Base-by-base conservation (phyloP, 2,113 vertebrate genomes). In the Blennius ocellaris region DNA sequence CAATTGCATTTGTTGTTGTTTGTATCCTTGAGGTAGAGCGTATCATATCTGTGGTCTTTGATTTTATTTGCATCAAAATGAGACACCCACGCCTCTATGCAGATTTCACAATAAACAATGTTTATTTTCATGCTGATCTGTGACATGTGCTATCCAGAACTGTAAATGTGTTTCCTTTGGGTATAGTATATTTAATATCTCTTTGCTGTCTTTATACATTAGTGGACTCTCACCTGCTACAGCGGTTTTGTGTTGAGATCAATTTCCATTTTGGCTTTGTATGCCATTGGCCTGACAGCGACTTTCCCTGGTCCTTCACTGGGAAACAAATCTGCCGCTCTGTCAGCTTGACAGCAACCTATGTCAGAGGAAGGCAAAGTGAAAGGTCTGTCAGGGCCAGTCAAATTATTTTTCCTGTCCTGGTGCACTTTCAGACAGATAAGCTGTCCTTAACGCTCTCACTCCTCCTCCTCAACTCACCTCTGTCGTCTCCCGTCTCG, bases 351-450 rank as follows among this genome's bases (percentile, higher is more conserved):
- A 84, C 78, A 84, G 76, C 71, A 45, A 57, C 54, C 63, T 52
- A 8, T 71, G 84, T 83, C 47, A 72, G 47, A 78, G 70, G 78
- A 82, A 73, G 64, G 77, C 65, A 73, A 67, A 76, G 79, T 78
- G 82, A 90, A 89, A 75, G 85, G 73, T 84, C 70, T 89, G 89
- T 83, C 88, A 82, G 71, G 80, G 66, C 82, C 78, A 69, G 62
- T 86, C 70, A 85, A 90, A 88, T 90, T 54, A 89, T 89, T 89
- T 81, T 40, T 16, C 43, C 71, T 72, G 45, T 81, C 76, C 73
- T 85, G 81, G 83, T 82, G 75, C 79, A 71, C 76, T 83, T 80
- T 79, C 65, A 87, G 86, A 87, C 84, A 88, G 81, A 84, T 85
- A 67, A 67, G 84, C 85, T 70, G 85, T 79, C 80, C 76, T 81